Evolutionary conservation across 2,888 invertebrate species (phyloP), one percentile per base, ranked within the genome.

Genomic region (Cephus spinipes): DNA sequence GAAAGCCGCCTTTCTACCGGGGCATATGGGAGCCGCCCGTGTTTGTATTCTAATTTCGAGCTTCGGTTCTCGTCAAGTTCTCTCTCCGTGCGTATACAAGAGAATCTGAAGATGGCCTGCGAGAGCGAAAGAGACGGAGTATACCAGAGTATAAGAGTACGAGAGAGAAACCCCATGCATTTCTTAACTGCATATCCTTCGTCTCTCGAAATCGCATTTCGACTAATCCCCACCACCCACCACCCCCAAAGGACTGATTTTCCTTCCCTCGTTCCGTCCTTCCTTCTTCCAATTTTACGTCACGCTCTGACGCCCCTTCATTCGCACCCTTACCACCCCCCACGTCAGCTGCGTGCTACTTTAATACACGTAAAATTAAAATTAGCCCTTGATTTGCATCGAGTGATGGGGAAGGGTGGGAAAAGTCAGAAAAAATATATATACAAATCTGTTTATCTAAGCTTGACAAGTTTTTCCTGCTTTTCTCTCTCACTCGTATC

Each of bases 321-420:
- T 35, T n/a, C 69, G 68, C 75, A 77, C 79, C 75, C 82, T 87
- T 89, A 89, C 81, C 87, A 89, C 86, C 12, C 12, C 12, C 89
- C 89, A 91, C 93, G 93, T 93, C 93, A 93, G 93, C 93, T 93
- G 93, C 91, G 92, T 89, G 90, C 89, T 92, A 92, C 93, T 93
- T 93, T 93, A 93, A 93, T 93, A 93, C 93, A 93, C 92, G 93
- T 92, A 92, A 93, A 93, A 93, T 93, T 93, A 93, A 93, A 93
- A 93, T 93, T 93, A 93, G 92, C 92, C 92, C 91, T 91, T 92
- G 92, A 93, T 93, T 93, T 93, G 93, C 93, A 93, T 93, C 90
- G 89, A 91, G 92, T 93, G 93, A 93, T 93, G 91, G 93, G 92
- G 93, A 93, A 93, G 93, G 92, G 87, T 87, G 69, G 32, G 69